phyloP scores from a whole-genome alignment of 1,140 invertebrate genomes.

The Drosophila santomea region DNA sequence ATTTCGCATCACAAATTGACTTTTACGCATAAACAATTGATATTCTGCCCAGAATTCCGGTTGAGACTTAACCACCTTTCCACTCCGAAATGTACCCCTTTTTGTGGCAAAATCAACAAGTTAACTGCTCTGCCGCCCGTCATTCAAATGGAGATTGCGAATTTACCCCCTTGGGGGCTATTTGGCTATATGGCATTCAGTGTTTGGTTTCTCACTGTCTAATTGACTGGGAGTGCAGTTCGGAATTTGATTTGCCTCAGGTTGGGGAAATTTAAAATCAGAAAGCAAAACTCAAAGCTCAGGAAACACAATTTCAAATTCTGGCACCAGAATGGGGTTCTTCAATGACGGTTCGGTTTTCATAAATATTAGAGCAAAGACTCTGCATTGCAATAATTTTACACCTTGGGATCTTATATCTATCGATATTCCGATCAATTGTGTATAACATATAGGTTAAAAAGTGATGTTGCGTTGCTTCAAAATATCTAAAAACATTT shows the following conservation, averaged over 20 bases:
- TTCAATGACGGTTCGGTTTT: not conserved
- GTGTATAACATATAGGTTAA: not conserved
- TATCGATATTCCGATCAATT: too few species aligned
- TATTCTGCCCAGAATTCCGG: constrained; percentile 49
- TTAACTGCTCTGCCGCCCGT: constrained; percentile 63
- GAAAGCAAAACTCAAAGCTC: not conserved
- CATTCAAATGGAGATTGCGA: constrained; percentile 51
- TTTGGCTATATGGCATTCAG: constrained; percentile 37
- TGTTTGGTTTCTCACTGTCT: constrained; percentile 59
- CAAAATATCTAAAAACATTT: too few species aligned
- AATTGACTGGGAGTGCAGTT: constrained; percentile 46
- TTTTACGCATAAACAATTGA: constrained; percentile 75
- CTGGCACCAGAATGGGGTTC: not conserved
- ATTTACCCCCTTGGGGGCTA: constrained; percentile 26
- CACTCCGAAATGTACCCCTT: not conserved
- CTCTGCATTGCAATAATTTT: too few species aligned
- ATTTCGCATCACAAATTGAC: constrained; percentile 70
- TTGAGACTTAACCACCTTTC: not conserved
- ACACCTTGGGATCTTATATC: too few species aligned
- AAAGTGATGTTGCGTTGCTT: too few species aligned
- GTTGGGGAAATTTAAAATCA: not conserved
- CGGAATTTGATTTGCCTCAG: constrained; percentile 16
- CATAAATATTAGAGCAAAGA: not conserved
- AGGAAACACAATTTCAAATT: not conserved
- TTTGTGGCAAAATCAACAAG: constrained; percentile 69